Base-by-base conservation (phyloP, 2,113 vertebrate genomes). In the Reinhardtius hippoglossoides region DNA sequence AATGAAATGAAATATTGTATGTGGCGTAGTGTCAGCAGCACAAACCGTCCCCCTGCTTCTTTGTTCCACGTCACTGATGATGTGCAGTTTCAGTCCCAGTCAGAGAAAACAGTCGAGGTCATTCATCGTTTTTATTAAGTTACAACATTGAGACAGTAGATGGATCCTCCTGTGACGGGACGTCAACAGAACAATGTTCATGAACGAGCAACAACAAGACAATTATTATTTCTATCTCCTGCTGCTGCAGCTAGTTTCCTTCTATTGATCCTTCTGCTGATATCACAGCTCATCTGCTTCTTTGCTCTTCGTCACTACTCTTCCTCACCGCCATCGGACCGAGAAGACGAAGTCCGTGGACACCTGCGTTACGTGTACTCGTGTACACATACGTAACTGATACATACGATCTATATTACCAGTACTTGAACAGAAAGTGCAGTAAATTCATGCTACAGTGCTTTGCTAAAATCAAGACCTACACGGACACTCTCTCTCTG, bases 381-480 rank as follows among this genome's bases (percentile, higher is more conserved):
- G 14, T 66, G 52, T 79, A 88, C 78, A 80, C 58, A 75, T 79
- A 83, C 27, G 71, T 58, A 27, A 69, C 87, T 62, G 88, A 83
- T 82, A 90, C 87, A 91, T 85, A 88, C 74, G 86, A 78, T 85
- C 81, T 70, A 88, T 85, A 74, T 69, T 50, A 83, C 84, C 89
- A 79, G 40, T 76, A 81, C 44, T 37, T 80, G 40, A 85, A 92
- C 85, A 74, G 65, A 91, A 92, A 90, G 87, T 93, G 92, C 92
- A 85, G 82, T 84, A 67, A 87, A 85, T 84, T 91, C 90, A 93
- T 93, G 92, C 92, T 93, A 93, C 92, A 93, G 83, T 92, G 85
- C 81, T 89, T 74, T 76, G 88, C 89, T 91, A 89, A 50, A 91
- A 73, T 87, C 70, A 81, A 89, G 55, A 89, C 74, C 54, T 67